Evolutionary conservation across 2,797 vertebrate species (phyloP).

Genomic region (Pangasius krempfi): DNA sequence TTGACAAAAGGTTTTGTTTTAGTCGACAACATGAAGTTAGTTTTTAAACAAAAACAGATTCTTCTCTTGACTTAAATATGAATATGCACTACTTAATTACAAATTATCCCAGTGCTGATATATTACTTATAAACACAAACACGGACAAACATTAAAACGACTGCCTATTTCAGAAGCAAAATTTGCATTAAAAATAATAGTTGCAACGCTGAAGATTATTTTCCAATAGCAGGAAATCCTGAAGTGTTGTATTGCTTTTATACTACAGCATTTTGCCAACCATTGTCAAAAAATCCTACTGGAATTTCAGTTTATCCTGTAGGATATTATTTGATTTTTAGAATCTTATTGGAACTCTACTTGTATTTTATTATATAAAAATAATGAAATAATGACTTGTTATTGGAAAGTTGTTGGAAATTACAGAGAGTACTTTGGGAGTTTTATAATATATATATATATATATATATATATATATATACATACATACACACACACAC

Average conservation of each 20-base stretch:
- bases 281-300: too few relatives aligned
- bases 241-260: neutral
- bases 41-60: neutral
- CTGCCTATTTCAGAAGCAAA: neutral
- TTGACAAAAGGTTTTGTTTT: neutral
- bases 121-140: neutral
- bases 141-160: neutral
- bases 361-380: too few relatives aligned
- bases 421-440: too few relatives aligned
- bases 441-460: too few relatives aligned
- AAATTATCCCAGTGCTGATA: conserved; percentile 10
- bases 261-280: neutral
- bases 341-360: too few relatives aligned
- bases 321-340: too few relatives aligned
- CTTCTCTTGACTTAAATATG: neutral
- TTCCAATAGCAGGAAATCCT: neutral
- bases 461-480: too few relatives aligned
- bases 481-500: too few relatives aligned
- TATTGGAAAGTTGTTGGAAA: too few relatives aligned
- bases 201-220: neutral
- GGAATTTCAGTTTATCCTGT: too few relatives aligned
- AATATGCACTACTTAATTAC: neutral
- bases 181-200: neutral
- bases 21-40: neutral
- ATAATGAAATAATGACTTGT: too few relatives aligned